phyloP scores from a whole-genome alignment of 2,113 vertebrate genomes.

The Indri indri region DNA sequence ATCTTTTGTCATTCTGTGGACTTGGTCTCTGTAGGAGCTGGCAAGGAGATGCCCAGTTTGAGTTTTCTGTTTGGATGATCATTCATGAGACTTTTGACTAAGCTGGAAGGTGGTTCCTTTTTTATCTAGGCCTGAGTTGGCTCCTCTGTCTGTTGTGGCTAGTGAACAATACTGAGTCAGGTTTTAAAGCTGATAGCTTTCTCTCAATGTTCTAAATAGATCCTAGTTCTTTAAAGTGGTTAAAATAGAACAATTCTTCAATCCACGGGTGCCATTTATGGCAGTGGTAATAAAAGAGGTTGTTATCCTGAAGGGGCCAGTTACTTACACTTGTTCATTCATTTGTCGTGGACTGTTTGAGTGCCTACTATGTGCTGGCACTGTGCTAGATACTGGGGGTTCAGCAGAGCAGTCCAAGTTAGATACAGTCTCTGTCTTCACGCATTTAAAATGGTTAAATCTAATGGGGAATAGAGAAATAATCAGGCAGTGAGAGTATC shows the following conservation, averaged over 20 bases:
- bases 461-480: neutral
- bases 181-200: slow-evolving; percentile 20
- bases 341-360: neutral
- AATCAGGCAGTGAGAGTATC: neutral
- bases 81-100: neutral
- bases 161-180: neutral
- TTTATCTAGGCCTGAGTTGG: neutral
- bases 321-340: neutral
- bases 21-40: neutral
- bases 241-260: neutral
- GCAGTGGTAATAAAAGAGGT: neutral
- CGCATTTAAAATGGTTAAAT: neutral
- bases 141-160: neutral
- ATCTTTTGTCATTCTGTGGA: neutral
- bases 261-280: neutral
- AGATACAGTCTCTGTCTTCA: neutral
- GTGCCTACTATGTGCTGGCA: neutral
- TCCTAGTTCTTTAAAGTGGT: neutral
- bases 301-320: neutral
- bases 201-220: neutral
- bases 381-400: neutral
- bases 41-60: neutral
- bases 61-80: neutral
- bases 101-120: neutral
- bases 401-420: neutral